Evolutionary conservation across 2,113 vertebrate species (phyloP).

Genomic region (Alligator mississippiensis): DNA sequence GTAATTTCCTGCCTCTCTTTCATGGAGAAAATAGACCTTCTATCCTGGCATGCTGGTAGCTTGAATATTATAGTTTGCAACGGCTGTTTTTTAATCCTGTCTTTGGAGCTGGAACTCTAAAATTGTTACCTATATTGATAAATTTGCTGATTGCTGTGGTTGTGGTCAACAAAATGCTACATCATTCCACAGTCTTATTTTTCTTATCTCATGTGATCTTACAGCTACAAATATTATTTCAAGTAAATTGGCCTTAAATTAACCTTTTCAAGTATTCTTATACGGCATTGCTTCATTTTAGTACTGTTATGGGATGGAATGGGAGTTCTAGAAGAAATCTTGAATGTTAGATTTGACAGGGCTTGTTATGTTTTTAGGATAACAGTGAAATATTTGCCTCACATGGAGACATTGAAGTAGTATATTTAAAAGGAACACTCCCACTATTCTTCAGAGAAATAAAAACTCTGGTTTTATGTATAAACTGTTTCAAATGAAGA

Average conservation of each 20-base stretch:
- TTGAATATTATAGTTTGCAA: not conserved
- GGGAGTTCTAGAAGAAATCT: not conserved
- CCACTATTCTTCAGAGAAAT: not conserved
- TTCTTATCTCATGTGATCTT: not conserved
- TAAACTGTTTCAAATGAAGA: not conserved
- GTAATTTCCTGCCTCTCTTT: constrained; percentile 22
- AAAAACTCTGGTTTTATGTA: constrained; percentile 18
- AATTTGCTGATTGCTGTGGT: not conserved
- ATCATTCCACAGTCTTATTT: not conserved
- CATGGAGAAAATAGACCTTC: not conserved
- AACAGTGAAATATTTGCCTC: not conserved
- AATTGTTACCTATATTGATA: not conserved
- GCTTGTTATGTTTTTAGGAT: not conserved
- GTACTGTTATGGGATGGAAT: not conserved
- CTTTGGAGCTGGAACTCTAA: not conserved
- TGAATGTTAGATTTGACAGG: not conserved
- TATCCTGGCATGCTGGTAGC: rapidly evolving
- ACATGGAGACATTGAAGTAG: not conserved
- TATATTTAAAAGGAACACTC: constrained; percentile 1
- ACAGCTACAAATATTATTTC: not conserved
- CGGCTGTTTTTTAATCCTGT: not conserved
- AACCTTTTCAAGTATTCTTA: not conserved
- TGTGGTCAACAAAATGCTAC: not conserved
- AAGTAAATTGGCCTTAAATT: not conserved
- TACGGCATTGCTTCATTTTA: not conserved